A percentile compares a stretch with the other conserved stretches of the same genome.
These are phyloP conservation scores for Brachionus rubens DNA, from an alignment of 1,140 invertebrate genomes.

Conservation along the genomic window DNA sequence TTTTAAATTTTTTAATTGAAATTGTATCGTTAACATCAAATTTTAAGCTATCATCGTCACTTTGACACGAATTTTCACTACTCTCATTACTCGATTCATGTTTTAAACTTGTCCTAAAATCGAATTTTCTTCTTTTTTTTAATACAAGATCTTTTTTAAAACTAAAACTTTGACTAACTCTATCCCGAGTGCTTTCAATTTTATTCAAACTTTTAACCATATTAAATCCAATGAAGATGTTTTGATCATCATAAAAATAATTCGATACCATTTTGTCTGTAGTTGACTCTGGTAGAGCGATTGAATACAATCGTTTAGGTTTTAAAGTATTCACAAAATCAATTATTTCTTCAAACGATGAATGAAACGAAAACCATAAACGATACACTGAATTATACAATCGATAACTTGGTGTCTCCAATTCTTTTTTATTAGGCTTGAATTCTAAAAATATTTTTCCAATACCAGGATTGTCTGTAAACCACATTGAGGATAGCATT, in stretches of 20 bases:
- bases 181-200: too few species aligned
- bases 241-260: slow-evolving; percentile 12
- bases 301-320: slow-evolving; percentile 52
- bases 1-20: too few species aligned
- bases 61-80: not conserved
- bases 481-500: slow-evolving; percentile 57
- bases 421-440: slow-evolving; percentile 35
- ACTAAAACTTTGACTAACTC: too few species aligned
- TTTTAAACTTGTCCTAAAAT: not conserved
- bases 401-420: not conserved
- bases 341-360: slow-evolving; percentile 55
- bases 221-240: slow-evolving; percentile 9
- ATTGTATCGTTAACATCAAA: not conserved
- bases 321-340: slow-evolving; percentile 54
- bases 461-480: slow-evolving; percentile 50
- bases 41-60: not conserved
- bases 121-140: not conserved
- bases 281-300: slow-evolving; percentile 51
- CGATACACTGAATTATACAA: slow-evolving; percentile 44
- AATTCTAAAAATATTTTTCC: slow-evolving; percentile 49
- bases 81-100: not conserved
- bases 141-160: not conserved
- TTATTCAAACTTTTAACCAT: not conserved
- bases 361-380: slow-evolving; percentile 58
- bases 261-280: not conserved